Evolutionary conservation across 1,140 invertebrate genomes (phyloP), one percentile per base, ranked within the genome.

Genomic region (Acyrthosiphon pisum): DNA sequence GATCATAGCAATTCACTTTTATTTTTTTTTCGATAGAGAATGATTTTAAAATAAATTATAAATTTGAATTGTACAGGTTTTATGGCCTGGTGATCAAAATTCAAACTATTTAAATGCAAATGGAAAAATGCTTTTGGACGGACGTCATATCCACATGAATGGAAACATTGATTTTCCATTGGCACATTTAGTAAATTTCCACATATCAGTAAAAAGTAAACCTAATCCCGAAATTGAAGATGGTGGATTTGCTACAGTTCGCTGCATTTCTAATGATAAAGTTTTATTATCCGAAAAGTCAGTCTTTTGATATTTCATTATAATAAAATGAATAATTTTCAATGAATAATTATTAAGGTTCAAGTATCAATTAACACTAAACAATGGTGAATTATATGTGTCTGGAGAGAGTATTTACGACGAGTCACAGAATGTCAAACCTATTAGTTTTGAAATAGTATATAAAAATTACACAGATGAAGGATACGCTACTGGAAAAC

Each of bases 21-120:
- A 6, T 53, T 53, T n/a, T n/a, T 76, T n/a, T 37, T 83, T 8
- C 37, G 76, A 83, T 3, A 83, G 35, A 81, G 1, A 83, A 37
- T 83, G 2, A 6, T 83, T 83, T 37, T 26, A 37, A 53, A 89
- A 56, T 89, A 26, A 89, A 56, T 56, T 56, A 89, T 56, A 56
- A 89, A 30, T 26, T 53, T 41, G 14, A 37, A 89, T 30, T 89
- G 41, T 56, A 89, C 22, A 93, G 91, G 26, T 86, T 6, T 84
- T 84, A 30, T 93, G 91, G 91, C 48, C 91, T 1, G 91, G 46
- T 86, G 18, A 50, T 56, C 6, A 93, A 56, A 37, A 93, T 93
- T 48, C 18, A 41, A 92, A 84, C 26, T 92, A 92, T 84, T 44
- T 93, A 22, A 84, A 37, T 41, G 22, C 81, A 14, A 56, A 30